A percentile compares a stretch with the other conserved stretches of the same genome.
These are phyloP conservation scores for Zosterops lateralis DNA, from an alignment of 2,113 vertebrate genomes.

Conservation along the genomic window DNA sequence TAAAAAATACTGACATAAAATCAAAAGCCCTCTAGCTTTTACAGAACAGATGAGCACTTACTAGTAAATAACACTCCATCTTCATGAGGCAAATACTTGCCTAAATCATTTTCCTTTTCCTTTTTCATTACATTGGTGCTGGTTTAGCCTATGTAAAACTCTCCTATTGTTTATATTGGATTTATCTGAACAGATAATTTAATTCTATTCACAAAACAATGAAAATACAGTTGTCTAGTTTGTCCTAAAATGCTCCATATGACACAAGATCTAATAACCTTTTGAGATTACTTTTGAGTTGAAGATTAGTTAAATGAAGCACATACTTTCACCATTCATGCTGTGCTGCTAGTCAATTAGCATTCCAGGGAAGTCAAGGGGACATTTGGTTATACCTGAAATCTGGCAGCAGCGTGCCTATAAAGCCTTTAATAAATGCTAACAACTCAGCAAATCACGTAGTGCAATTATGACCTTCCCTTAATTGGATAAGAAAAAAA, in stretches of 20 bases:
- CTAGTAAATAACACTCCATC: slow-evolving; percentile 24
- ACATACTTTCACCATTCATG: neutral
- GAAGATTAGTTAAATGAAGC: slow-evolving; percentile 41
- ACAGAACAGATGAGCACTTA: slow-evolving; percentile 58
- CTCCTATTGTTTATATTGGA: slow-evolving; percentile 13
- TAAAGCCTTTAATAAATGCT: slow-evolving; percentile 40
- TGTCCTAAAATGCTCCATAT: slow-evolving; percentile 60
- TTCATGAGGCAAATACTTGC: slow-evolving; percentile 40
- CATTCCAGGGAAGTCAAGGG: slow-evolving; percentile 38
- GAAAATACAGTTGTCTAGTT: slow-evolving; percentile 34
- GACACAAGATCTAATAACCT: slow-evolving; percentile 2
- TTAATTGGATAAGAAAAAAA: slow-evolving; percentile 22
- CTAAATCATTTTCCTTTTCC: neutral
- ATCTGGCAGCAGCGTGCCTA: slow-evolving; percentile 49
- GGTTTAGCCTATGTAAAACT: slow-evolving; percentile 56
- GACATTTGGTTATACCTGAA: slow-evolving; percentile 64
- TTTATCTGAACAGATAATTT: slow-evolving; percentile 43
- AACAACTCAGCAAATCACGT: slow-evolving; percentile 11
- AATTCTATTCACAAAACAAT: slow-evolving; percentile 46
- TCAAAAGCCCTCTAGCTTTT: slow-evolving; percentile 70
- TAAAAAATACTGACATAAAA: slow-evolving; percentile 72
- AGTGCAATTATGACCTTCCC: slow-evolving; percentile 1
- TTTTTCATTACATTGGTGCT: slow-evolving; percentile 46
- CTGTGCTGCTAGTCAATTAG: slow-evolving; percentile 23
- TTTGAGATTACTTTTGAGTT: slow-evolving; percentile 19